Percentiles rank a stretch among this genome's conserved stretches.
phyloP scores from a whole-genome alignment of 2,113 vertebrate genomes.

The Barbus barbus region DNA sequence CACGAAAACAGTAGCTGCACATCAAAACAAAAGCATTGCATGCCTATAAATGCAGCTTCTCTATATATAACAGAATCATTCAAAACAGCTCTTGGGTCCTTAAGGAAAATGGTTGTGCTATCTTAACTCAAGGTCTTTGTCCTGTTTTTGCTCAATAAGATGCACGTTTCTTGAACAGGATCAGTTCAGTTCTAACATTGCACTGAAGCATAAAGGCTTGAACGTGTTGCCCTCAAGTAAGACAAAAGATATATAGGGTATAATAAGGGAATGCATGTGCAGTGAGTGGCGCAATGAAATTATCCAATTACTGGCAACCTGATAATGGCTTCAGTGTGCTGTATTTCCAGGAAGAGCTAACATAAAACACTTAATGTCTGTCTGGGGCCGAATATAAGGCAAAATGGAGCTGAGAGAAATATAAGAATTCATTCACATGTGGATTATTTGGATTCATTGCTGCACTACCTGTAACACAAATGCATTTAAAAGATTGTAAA shows the following conservation, averaged over 20 bases:
- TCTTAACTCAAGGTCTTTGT: conserved; percentile 25
- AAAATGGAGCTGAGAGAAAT: conserved; percentile 19
- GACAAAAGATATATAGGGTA: background rate
- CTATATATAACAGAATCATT: background rate
- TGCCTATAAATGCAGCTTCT: too few relatives aligned
- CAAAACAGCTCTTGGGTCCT: background rate
- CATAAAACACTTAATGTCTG: conserved; percentile 39
- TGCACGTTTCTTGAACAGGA: background rate
- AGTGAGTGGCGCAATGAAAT: conserved; percentile 36
- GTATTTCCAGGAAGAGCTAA: conserved; percentile 38
- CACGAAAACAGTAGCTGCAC: conserved; percentile 39
- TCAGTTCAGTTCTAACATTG: background rate
- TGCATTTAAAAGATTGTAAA: background rate
- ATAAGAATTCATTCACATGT: conserved; percentile 3
- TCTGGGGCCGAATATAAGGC: conserved; percentile 1
- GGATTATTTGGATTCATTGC: background rate
- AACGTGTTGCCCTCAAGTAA: background rate
- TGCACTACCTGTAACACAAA: background rate
- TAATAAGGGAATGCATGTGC: conserved; percentile 15
- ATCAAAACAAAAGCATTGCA: conserved; percentile 52
- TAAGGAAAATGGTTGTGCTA: background rate
- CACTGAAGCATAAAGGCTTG: background rate
- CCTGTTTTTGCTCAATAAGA: background rate
- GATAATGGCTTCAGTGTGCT: conserved; percentile 35
- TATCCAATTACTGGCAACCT: conserved; percentile 41